Conservation (phyloP, 2,113 vertebrate species). For the Mionectes macconnelli region DNA sequence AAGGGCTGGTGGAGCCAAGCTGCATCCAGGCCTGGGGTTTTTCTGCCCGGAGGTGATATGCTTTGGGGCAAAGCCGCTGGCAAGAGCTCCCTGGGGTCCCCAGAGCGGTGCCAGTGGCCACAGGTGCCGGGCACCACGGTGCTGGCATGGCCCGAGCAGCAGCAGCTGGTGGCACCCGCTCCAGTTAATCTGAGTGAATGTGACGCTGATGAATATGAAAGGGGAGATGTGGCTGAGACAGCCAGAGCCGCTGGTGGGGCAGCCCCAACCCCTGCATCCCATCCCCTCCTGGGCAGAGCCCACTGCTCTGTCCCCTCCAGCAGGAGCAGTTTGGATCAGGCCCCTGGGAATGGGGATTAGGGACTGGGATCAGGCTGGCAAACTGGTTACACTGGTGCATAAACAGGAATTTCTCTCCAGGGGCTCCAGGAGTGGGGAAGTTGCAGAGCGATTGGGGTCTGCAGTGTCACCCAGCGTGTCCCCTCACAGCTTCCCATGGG, state of each 20-base stretch:
- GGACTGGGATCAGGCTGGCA: not conserved
- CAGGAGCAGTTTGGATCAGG: not conserved
- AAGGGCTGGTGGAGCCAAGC: not conserved
- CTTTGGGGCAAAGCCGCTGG: not conserved
- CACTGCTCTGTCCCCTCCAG: not conserved
- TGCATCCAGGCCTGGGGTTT: not conserved
- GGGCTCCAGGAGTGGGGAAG: not conserved
- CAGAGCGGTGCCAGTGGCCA: rapidly evolving
- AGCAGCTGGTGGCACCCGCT: not conserved
- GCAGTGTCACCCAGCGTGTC: not conserved
- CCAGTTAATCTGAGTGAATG: not conserved
- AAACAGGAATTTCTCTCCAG: not conserved
- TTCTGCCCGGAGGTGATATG: not conserved
- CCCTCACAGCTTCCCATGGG: not conserved
- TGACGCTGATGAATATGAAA: constrained; percentile 10
- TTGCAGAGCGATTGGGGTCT: not conserved
- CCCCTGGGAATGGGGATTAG: not conserved
- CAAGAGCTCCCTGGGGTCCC: rapidly evolving
- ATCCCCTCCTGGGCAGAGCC: not conserved
- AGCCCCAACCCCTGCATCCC: not conserved
- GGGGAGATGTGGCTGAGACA: not conserved
- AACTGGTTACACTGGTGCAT: not conserved
- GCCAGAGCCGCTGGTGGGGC: not conserved
- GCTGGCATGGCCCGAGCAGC: not conserved
- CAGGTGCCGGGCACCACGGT: not conserved